phyloP scores from a whole-genome alignment of 2,113 vertebrate genomes.

The Strigops habroptila region DNA sequence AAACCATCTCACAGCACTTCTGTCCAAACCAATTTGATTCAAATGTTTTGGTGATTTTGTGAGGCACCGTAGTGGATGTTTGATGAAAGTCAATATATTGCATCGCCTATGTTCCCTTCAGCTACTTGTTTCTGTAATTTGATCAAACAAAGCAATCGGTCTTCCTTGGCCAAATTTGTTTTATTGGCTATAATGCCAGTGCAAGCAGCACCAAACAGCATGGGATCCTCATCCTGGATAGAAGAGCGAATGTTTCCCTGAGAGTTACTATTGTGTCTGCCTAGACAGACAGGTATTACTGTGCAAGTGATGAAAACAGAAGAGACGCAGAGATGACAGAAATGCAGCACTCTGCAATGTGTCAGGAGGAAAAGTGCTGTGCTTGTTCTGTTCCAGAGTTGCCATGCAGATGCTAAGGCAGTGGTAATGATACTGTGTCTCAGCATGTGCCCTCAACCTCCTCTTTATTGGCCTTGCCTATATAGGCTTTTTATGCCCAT shows the following conservation, averaged over 20 bases:
- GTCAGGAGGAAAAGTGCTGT: background rate
- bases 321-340: background rate
- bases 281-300: background rate
- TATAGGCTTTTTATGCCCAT: background rate
- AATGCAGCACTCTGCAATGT: background rate
- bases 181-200: background rate
- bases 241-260: background rate
- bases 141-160: background rate
- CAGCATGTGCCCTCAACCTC: rapidly evolving
- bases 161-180: background rate
- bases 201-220: background rate
- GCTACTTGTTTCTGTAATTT: background rate
- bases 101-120: background rate
- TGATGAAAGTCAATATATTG: background rate
- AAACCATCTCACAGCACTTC: background rate
- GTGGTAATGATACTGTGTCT: background rate
- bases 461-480: background rate
- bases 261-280: background rate
- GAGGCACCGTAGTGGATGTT: background rate
- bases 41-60: background rate
- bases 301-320: background rate
- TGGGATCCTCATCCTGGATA: background rate
- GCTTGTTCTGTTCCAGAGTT: background rate
- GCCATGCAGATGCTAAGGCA: background rate
- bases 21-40: background rate